Percentiles rank a stretch among this genome's conserved stretches.
Evolutionary conservation across 2,113 vertebrate genomes (phyloP).

Genomic region (Toxotes jaculatrix): DNA sequence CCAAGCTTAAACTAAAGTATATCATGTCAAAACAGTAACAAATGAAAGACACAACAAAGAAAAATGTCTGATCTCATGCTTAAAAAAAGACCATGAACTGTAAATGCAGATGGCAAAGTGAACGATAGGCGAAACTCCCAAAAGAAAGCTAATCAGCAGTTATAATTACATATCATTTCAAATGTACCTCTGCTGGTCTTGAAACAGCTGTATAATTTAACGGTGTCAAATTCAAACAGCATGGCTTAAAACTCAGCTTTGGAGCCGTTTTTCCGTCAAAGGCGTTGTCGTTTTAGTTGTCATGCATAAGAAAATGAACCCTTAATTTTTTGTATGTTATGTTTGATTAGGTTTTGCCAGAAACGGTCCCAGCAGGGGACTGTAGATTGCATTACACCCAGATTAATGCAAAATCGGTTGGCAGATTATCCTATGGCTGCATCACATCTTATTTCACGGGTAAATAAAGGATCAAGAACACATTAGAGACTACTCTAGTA

Average conservation of each 20-base stretch:
- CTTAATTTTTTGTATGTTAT: background rate
- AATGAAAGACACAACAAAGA: conserved; percentile 10
- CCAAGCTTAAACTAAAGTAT: conserved; percentile 18
- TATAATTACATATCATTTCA: background rate
- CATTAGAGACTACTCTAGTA: conserved; percentile 53
- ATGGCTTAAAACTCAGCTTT: background rate
- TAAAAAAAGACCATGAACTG: background rate
- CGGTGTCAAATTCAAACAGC: background rate
- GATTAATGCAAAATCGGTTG: conserved; percentile 57
- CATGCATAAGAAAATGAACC: conserved; percentile 19
- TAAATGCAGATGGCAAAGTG: conserved; percentile 31
- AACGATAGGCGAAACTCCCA: conserved; percentile 3
- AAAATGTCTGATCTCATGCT: background rate
- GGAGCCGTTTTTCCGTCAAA: background rate
- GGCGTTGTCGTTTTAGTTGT: background rate
- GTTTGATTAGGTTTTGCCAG: conserved; percentile 46
- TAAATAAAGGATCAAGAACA: conserved; percentile 72
- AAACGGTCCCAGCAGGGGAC: conserved; percentile 47
- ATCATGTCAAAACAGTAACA: background rate
- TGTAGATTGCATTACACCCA: conserved; percentile 38
- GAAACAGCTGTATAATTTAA: background rate
- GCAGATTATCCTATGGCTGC: conserved; percentile 63
- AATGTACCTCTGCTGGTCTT: background rate
- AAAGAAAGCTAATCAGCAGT: background rate
- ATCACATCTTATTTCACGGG: conserved; percentile 74